Evolutionary conservation across 2,113 vertebrate genomes (phyloP).

Genomic region (Galeopterus variegatus): DNA sequence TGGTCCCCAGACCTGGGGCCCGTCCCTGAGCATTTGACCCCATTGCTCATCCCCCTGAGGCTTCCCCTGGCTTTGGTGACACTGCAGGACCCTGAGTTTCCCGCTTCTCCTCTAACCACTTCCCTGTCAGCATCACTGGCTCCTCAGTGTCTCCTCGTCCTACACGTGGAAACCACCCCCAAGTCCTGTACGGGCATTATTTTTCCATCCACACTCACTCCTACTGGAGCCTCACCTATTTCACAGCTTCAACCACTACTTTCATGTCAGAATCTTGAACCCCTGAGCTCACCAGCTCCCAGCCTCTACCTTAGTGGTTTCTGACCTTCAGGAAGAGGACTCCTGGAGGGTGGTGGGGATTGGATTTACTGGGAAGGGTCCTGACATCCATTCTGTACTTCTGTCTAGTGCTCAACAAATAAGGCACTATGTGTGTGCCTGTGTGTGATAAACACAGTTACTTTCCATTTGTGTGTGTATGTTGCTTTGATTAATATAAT

Average conservation of each 20-base stretch:
- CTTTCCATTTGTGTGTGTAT: background rate
- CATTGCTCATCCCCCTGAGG: rapidly evolving
- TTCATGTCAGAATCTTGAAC: background rate
- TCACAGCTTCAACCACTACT: background rate
- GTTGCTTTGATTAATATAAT: background rate
- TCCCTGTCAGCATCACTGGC: background rate
- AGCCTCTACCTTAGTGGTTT: background rate
- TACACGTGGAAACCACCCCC: background rate
- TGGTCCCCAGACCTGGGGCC: background rate
- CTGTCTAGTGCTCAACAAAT: background rate
- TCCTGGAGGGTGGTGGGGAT: rapidly evolving
- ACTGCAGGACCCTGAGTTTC: background rate
- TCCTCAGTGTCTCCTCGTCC: background rate
- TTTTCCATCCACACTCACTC: background rate
- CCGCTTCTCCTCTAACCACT: background rate
- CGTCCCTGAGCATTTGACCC: background rate
- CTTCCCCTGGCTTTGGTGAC: background rate
- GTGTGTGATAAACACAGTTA: background rate
- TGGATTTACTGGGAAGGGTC: background rate
- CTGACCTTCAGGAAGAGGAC: background rate
- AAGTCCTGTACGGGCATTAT: background rate
- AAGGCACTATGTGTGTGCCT: background rate
- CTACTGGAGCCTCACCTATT: background rate
- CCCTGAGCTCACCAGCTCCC: background rate
- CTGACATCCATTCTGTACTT: background rate